A percentile compares a stretch with the other conserved stretches of the same genome.
Evolutionary conservation across 2,797 vertebrate species (phyloP).

Genomic region (Babyrousa celebensis): DNA sequence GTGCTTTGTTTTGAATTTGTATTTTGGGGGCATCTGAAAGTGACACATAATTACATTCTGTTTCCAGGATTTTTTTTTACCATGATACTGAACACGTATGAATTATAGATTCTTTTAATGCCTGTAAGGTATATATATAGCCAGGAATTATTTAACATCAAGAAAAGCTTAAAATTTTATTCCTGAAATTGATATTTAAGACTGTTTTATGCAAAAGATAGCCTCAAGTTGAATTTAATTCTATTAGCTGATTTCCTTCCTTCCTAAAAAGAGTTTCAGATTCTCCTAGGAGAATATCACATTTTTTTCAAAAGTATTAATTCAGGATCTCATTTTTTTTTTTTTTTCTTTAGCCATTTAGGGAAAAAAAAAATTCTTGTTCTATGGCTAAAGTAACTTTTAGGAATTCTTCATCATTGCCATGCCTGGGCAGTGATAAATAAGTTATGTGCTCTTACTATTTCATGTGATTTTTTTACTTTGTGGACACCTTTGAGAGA

Average conservation of each 20-base stretch:
- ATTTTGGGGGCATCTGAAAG: constrained; percentile 70
- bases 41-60: constrained; percentile 56
- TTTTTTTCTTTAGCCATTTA: constrained; percentile 60
- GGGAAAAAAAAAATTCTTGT: background rate
- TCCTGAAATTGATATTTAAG: constrained; percentile 32
- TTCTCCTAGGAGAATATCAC: constrained; percentile 73
- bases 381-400: constrained; percentile 41
- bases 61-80: constrained; percentile 69
- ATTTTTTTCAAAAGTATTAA: constrained; percentile 72
- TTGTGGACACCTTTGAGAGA: constrained; percentile 36
- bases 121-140: background rate
- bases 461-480: constrained; percentile 20
- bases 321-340: constrained; percentile 16
- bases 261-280: constrained; percentile 84
- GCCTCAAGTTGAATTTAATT: constrained; percentile 72
- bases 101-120: constrained; percentile 77
- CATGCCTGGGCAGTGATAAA: background rate
- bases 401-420: background rate
- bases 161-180: constrained; percentile 62
- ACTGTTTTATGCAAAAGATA: constrained; percentile 51
- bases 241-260: constrained; percentile 70
- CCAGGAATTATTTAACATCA: constrained; percentile 60
- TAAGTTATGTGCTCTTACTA: background rate
- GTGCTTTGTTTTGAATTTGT: constrained; percentile 78
- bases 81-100: constrained; percentile 71